Evolutionary conservation across 2,797 vertebrate species (phyloP).

Genomic region (Luscinia luscinia): DNA sequence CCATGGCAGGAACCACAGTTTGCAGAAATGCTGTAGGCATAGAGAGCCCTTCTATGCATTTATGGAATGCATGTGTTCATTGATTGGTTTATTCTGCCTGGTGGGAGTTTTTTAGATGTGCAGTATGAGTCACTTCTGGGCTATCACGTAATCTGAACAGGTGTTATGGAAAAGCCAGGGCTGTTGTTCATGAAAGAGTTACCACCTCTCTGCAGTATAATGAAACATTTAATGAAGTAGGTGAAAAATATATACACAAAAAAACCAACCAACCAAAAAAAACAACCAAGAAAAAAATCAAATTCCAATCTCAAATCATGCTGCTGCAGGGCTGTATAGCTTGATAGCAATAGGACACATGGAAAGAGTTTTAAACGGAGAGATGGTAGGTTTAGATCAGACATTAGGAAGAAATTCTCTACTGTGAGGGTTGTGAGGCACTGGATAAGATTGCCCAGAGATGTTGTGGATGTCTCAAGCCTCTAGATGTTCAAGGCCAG

Average conservation of each 20-base stretch:
- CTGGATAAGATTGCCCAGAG: not conserved
- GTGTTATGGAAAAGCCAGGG: not conserved
- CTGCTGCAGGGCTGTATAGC: accelerated
- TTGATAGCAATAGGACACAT: not conserved
- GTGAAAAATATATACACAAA: not conserved
- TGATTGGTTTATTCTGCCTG: not conserved
- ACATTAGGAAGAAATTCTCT: not conserved
- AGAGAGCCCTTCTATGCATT: not conserved
- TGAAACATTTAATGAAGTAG: not conserved
- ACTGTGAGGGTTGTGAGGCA: not conserved
- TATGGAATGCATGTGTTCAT: not conserved
- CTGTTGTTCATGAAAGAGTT: not conserved
- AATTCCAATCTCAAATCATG: not conserved
- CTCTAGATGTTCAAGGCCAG: not conserved
- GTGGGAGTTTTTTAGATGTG: not conserved
- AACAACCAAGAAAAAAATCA: not conserved
- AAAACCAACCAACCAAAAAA: not conserved
- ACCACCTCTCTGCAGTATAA: not conserved
- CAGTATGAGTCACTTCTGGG: not conserved
- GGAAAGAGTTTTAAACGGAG: not conserved
- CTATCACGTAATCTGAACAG: not conserved
- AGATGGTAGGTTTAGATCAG: not conserved
- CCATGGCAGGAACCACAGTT: not conserved
- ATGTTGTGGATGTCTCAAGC: accelerated
- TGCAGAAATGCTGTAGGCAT: not conserved